Percentiles rank a stretch among this genome's conserved stretches.
Evolutionary conservation across 2,797 vertebrate species (phyloP).

Genomic region (Tamandua tetradactyla): DNA sequence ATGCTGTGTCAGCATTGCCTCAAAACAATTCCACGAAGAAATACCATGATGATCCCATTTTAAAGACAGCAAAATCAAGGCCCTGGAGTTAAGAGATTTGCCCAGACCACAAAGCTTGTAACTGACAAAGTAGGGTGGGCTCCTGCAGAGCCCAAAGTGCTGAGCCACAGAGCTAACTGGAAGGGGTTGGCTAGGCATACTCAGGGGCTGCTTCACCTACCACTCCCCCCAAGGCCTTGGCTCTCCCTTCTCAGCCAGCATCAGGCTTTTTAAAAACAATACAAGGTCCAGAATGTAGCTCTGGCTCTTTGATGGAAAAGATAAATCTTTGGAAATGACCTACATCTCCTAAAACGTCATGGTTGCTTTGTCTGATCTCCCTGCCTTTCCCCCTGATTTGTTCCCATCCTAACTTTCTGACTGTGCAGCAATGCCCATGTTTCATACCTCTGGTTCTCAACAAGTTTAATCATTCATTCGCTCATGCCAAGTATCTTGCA

Average conservation of each 20-base stretch:
- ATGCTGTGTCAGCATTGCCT: not conserved
- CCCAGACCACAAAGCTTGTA: not conserved
- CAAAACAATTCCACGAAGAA: not conserved
- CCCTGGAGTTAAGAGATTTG: not conserved
- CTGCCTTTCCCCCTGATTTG: not conserved
- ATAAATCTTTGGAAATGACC: not conserved
- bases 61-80: constrained; percentile 3
- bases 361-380: not conserved
- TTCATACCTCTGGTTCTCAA: not conserved
- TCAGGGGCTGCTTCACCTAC: not conserved
- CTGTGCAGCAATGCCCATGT: not conserved
- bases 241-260: not conserved
- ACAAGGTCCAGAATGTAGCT: not conserved
- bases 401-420: not conserved
- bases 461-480: not conserved
- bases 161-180: not conserved
- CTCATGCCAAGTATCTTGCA: not conserved
- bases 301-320: not conserved
- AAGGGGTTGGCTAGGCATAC: not conserved
- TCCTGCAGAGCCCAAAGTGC: not conserved
- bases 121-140: not conserved
- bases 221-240: not conserved
- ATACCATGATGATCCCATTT: not conserved
- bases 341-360: not conserved
- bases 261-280: not conserved